Evolutionary conservation across 23 tunicate genomes (phyloP).

Genomic region (Clavelina lepadiformis): DNA sequence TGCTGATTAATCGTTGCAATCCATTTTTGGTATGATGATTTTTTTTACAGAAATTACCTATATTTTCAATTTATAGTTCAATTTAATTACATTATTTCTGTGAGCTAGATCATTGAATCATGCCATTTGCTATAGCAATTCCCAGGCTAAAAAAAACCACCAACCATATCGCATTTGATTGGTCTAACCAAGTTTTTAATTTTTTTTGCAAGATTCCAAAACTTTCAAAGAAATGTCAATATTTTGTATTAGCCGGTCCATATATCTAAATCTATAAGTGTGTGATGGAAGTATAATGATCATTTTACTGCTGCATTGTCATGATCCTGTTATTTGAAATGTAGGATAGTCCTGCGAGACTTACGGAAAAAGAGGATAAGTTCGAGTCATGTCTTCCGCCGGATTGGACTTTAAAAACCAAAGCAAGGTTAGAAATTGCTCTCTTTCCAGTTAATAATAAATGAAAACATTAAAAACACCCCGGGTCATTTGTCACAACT

Average conservation of each 20-base stretch:
- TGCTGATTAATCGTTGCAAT: too few species aligned
- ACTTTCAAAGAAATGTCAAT: neutral
- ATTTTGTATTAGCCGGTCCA: too few species aligned
- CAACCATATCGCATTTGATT: too few species aligned
- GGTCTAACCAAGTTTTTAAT: too few species aligned
- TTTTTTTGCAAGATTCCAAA: neutral
- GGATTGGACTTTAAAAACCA: constrained; percentile 62
- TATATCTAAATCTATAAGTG: too few species aligned
- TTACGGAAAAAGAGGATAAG: neutral
- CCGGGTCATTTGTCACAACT: neutral
- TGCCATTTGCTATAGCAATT: too few species aligned
- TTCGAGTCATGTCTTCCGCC: constrained; percentile 23
- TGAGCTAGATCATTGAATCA: too few species aligned
- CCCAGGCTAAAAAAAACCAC: too few species aligned
- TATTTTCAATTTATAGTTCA: too few species aligned
- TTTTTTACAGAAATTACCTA: too few species aligned
- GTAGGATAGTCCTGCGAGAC: neutral
- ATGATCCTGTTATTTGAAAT: neutral
- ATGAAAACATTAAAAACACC: neutral
- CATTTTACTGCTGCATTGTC: neutral
- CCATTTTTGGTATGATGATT: too few species aligned
- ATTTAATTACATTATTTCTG: too few species aligned
- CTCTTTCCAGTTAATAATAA: neutral
- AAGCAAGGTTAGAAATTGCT: constrained; percentile 31
- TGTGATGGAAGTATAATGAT: neutral